phyloP scores from a whole-genome alignment of 2,888 invertebrate species.

The Eupithecia abbreviata region DNA sequence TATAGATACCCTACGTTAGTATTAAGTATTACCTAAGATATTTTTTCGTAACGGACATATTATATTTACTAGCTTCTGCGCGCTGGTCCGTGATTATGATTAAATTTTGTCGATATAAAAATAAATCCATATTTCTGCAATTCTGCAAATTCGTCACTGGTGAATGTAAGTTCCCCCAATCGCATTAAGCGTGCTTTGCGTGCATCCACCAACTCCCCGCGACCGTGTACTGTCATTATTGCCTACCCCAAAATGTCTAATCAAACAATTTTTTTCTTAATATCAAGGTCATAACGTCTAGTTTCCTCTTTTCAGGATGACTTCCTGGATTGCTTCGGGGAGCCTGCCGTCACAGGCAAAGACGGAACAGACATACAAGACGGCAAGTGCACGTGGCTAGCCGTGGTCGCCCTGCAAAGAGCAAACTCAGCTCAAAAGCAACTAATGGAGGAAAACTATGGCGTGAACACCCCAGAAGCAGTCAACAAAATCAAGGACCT shows the following conservation, averaged over 20 bases:
- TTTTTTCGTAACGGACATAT: neutral
- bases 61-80: neutral
- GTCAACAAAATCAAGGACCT: constrained; percentile 88
- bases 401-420: constrained; percentile 93
- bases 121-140: too few relatives aligned
- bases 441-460: constrained; percentile 91
- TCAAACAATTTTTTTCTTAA: neutral
- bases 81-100: neutral
- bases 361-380: constrained; percentile 96
- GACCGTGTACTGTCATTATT: neutral
- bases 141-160: too few relatives aligned
- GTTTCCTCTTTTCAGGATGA: constrained; percentile 86
- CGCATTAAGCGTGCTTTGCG: neutral
- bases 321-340: constrained; percentile 95
- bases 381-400: constrained; percentile 98
- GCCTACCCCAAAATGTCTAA: neutral
- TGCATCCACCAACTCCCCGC: neutral
- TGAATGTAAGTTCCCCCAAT: neutral
- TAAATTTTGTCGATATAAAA: too few relatives aligned
- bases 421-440: constrained; percentile 88
- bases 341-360: constrained; percentile 94
- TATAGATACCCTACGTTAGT: neutral
- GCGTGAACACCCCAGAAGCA: constrained; percentile 86
- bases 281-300: neutral
- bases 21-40: neutral